phyloP scores from a whole-genome alignment of 2,797 vertebrate genomes.

The Lutjanus campechanus region DNA sequence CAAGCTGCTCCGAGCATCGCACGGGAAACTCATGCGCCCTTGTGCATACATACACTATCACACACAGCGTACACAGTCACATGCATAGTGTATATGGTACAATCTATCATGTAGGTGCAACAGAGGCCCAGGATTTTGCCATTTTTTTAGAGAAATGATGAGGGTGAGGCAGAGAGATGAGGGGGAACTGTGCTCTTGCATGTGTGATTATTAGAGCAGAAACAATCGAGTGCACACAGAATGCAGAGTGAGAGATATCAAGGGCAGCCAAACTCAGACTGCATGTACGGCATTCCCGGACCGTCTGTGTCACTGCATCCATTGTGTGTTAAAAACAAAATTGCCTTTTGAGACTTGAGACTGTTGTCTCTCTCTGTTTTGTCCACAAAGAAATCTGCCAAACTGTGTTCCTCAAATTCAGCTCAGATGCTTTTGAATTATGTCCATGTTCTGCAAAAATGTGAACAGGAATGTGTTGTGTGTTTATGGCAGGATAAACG shows the following conservation, averaged over 20 bases:
- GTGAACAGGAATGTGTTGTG: conserved; percentile 19
- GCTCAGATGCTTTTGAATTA: neutral
- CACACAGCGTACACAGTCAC: neutral
- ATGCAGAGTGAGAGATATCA: conserved; percentile 54
- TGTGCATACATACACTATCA: neutral
- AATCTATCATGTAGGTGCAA: neutral
- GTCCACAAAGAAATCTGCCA: neutral
- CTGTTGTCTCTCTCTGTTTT: neutral
- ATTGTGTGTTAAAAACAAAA: conserved; percentile 1
- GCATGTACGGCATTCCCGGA: conserved; percentile 15
- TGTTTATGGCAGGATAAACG: neutral
- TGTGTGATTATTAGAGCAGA: conserved; percentile 85
- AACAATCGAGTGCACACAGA: conserved; percentile 75
- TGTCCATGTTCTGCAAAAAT: conserved; percentile 6
- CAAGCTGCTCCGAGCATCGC: conserved; percentile 10
- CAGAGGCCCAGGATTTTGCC: neutral
- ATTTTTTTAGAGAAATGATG: conserved; percentile 17
- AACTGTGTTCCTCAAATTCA: conserved; percentile 3
- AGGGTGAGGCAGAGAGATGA: conserved; percentile 32
- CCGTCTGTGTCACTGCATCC: neutral
- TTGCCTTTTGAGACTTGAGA: neutral
- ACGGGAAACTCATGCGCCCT: neutral
- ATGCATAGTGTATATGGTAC: neutral
- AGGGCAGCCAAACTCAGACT: conserved; percentile 34
- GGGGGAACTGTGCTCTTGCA: conserved; percentile 46